Conservation (phyloP, 2,797 vertebrate species). For the Miichthys miiuy region DNA sequence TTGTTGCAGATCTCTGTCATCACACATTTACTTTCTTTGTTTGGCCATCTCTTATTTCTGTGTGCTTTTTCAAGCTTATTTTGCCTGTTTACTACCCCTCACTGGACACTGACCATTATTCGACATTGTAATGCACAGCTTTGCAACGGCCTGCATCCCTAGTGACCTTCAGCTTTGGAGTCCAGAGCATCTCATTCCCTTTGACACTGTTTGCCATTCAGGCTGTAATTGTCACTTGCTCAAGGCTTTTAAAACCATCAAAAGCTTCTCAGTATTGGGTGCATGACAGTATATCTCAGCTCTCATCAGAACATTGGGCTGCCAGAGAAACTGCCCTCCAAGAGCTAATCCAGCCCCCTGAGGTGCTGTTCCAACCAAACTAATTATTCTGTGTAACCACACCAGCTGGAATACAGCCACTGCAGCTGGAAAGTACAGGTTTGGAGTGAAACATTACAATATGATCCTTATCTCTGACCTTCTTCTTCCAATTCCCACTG, state of each 20-base stretch:
- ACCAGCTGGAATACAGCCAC: constrained; percentile 75
- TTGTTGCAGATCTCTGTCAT: constrained; percentile 8
- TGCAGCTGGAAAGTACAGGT: constrained; percentile 63
- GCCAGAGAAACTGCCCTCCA: constrained; percentile 78
- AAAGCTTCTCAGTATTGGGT: constrained; percentile 68
- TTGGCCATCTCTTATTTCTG: neutral
- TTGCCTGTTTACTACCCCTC: constrained; percentile 12
- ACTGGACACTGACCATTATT: constrained; percentile 37
- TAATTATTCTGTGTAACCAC: constrained; percentile 80
- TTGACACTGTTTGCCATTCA: constrained; percentile 79
- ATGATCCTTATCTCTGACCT: constrained; percentile 59
- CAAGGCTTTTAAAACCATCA: constrained; percentile 81
- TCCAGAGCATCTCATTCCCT: constrained; percentile 70
- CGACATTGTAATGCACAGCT: constrained; percentile 55
- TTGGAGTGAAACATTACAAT: constrained; percentile 53
- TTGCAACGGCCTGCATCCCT: constrained; percentile 53
- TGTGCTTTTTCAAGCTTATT: constrained; percentile 3
- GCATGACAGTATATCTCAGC: constrained; percentile 76
- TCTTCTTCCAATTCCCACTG: constrained; percentile 36
- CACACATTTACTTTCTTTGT: constrained; percentile 8
- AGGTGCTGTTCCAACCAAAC: constrained; percentile 78
- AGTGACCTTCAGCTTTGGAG: constrained; percentile 67
- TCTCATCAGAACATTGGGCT: constrained; percentile 76
- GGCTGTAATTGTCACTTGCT: constrained; percentile 79
- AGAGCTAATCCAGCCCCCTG: constrained; percentile 78